These are phyloP conservation scores for Linurgus olivaceus DNA, from an alignment of 2,797 vertebrate species.

Conservation along the genomic window DNA sequence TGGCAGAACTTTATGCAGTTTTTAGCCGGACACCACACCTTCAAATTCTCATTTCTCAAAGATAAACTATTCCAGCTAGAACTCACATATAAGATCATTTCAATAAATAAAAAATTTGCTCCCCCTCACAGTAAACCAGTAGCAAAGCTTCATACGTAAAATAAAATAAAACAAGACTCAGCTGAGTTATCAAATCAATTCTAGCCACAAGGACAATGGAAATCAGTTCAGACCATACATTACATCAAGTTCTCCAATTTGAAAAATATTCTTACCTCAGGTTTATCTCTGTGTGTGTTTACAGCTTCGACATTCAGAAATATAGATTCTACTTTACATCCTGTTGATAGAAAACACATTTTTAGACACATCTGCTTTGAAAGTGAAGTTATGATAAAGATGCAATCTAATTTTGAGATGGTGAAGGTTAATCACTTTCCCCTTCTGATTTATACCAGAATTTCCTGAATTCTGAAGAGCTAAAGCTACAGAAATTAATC, in stretches of 20 bases:
- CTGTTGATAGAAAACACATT: slow-evolving; percentile 70
- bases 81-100: background rate
- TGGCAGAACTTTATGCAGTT: background rate
- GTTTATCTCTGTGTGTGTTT: slow-evolving; percentile 94
- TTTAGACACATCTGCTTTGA: background rate
- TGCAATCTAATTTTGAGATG: background rate
- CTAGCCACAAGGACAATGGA: background rate
- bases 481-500: background rate
- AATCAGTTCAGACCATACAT: background rate
- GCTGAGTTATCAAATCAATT: background rate
- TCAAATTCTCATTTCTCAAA: background rate
- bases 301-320: slow-evolving; percentile 92
- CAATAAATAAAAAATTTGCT: background rate
- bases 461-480: background rate
- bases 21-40: background rate
- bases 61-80: background rate
- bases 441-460: background rate
- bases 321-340: slow-evolving; percentile 96
- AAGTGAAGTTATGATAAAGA: background rate
- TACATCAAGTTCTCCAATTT: rapidly evolving
- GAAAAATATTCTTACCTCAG: slow-evolving; percentile 81
- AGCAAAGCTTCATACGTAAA: background rate
- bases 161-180: background rate
- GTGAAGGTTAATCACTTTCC: background rate
- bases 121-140: background rate